Percentiles rank a stretch among this genome's conserved stretches.
phyloP scores from a whole-genome alignment of 1,140 invertebrate species.

The Apis dorsata region DNA sequence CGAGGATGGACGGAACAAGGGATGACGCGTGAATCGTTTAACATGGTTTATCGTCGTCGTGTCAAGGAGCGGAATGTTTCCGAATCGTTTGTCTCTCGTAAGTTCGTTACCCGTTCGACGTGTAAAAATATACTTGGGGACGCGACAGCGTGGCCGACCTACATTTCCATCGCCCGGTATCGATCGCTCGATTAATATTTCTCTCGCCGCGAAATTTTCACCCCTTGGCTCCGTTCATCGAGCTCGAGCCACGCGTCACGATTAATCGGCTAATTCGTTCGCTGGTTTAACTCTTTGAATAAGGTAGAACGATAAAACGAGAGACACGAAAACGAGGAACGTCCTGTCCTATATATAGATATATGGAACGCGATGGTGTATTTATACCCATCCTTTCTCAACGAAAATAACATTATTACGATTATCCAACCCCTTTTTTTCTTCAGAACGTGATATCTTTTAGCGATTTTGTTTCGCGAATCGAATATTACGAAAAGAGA shows the following conservation, averaged over 20 bases:
- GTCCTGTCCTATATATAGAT: too few relatives aligned
- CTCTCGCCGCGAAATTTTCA: background rate
- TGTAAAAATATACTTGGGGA: slow-evolving; percentile 19
- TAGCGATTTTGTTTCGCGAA: slow-evolving; percentile 27
- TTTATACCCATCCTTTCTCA: background rate
- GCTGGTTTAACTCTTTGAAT: too few relatives aligned
- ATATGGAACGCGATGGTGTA: background rate
- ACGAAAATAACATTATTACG: background rate
- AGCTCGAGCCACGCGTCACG: background rate
- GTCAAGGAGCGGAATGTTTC: slow-evolving; percentile 26
- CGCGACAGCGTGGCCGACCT: slow-evolving; percentile 5
- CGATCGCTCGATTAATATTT: slow-evolving; percentile 32
- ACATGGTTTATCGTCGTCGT: slow-evolving; percentile 11
- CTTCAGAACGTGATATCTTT: background rate
- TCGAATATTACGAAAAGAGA: background rate
- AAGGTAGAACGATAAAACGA: background rate
- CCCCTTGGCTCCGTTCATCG: too few relatives aligned
- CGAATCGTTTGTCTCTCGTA: background rate
- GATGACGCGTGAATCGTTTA: slow-evolving; percentile 57
- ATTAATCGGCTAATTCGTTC: background rate
- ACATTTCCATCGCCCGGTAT: slow-evolving; percentile 1
- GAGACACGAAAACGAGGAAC: too few relatives aligned
- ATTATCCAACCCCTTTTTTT: background rate
- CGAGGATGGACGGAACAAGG: background rate
- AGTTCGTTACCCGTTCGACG: slow-evolving; percentile 24